phyloP scores from a whole-genome alignment of 2,797 vertebrate genomes.

The Hemitrygon akajei region DNA sequence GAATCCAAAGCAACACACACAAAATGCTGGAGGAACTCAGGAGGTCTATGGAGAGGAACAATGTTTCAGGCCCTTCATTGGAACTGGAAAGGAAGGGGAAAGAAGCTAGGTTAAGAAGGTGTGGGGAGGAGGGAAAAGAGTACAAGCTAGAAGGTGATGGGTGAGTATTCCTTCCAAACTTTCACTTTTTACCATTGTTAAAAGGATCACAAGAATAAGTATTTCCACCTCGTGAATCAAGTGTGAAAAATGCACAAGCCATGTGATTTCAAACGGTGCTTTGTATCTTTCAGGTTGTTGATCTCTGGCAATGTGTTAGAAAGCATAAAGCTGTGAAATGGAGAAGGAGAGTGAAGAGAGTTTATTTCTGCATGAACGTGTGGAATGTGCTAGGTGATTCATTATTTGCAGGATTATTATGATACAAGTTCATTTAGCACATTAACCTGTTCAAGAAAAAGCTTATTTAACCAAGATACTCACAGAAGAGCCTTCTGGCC shows the following conservation, averaged over 20 bases:
- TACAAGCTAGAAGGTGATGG: no score
- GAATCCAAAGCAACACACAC: no score
- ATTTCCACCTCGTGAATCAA: neutral
- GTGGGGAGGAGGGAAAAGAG: no score
- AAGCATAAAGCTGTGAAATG: neutral
- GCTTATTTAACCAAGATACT: neutral
- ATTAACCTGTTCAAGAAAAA: neutral
- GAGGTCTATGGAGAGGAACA: no score
- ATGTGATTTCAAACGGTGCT: neutral
- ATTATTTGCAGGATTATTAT: neutral
- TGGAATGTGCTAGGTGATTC: constrained; percentile 27
- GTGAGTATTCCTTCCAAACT: neutral
- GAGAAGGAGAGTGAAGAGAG: neutral
- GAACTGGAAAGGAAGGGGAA: no score
- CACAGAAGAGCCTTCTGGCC: neutral
- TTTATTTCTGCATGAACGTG: neutral
- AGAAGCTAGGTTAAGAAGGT: no score
- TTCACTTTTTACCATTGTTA: neutral
- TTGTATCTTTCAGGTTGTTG: neutral
- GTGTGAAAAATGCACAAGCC: neutral
- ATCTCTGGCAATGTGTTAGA: neutral
- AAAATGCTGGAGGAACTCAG: no score
- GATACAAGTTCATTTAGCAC: neutral
- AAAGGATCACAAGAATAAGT: neutral
- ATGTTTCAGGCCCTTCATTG: no score